Percentiles rank a stretch among this genome's conserved stretches.
Conservation (phyloP, 2,888 invertebrate genomes). For the Dicroscelio sp. region DNA sequence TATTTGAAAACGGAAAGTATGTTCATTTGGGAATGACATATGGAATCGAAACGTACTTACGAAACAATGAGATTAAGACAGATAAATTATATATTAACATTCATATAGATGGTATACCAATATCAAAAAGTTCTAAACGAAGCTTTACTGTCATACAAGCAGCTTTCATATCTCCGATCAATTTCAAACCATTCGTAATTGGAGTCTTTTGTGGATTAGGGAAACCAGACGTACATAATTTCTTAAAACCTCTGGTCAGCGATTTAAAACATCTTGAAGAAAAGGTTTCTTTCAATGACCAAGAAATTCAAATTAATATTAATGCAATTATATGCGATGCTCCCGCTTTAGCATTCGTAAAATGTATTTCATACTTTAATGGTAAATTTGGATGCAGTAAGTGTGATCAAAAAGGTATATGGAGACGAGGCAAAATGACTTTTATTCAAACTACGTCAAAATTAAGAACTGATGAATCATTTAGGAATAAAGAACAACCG, state of each 20-base stretch:
- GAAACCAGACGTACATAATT: too few relatives aligned
- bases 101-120: constrained; percentile 11
- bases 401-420: constrained; percentile 19
- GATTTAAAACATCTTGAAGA: neutral
- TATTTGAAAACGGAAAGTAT: too few relatives aligned
- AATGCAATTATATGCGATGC: neutral
- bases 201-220: too few relatives aligned
- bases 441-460: neutral
- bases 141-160: too few relatives aligned
- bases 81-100: constrained; percentile 1
- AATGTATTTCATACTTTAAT: neutral
- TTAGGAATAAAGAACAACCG: constrained; percentile 31
- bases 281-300: too few relatives aligned
- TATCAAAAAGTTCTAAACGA: neutral
- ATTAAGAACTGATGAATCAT: constrained; percentile 4
- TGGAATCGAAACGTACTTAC: too few relatives aligned
- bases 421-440: constrained; percentile 2
- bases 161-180: too few relatives aligned
- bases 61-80: neutral
- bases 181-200: too few relatives aligned
- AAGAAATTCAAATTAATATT: neutral
- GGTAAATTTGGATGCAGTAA: constrained; percentile 10
- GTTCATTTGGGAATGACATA: too few relatives aligned
- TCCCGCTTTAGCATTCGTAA: constrained; percentile 5
- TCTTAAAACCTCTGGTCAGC: neutral